Evolutionary conservation across 2,113 vertebrate species (phyloP), one percentile per base, ranked within the genome.

Genomic region (Pelecanoides urinatrix): DNA sequence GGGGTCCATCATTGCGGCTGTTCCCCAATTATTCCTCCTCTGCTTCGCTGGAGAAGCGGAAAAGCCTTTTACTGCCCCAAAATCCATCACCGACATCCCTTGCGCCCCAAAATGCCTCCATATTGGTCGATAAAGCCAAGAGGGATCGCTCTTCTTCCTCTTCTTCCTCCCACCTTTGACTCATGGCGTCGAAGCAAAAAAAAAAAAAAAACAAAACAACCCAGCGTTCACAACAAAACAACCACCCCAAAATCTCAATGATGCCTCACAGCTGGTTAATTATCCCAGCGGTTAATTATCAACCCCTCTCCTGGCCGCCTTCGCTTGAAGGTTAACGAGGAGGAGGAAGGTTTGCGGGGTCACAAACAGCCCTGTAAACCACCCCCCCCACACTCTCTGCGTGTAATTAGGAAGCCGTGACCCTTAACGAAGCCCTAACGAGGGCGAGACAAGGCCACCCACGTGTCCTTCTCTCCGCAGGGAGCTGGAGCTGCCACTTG

Each of bases 401-500:
- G 2, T 47, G 55, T 75, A 62, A 63, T 78, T 50, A 77, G n/a
- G 58, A 13, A 30, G 26, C 75, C 8, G 9, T 26, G 59, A 63
- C 47, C 77, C 77, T 45, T 80, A 80, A 80, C 26, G 62, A 80
- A 55, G 50, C 77, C 77, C 61, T 79, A 16, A 62, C 21, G 56
- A 62, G 55, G 66, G 45, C 11, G 3, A 29, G 44, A 13, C 36
- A 30, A 1, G 6, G 5, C 15, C 53, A 7, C n/a, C 53, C 44
- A 7, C 19, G 2, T 23, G 9, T 25, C 32, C 20, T 13, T 45
- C 55, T 70, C 10, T 29, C 40, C 16, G 2, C 97, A 99, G 99
- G 99, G 96, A 99, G 99, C 89, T 99, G 99, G 99, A 99, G 99
- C 97, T 99, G 99, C 95, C 99, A 99, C 93, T 96, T 99, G 89